Evolutionary conservation across 2,797 vertebrate genomes (phyloP).

Genomic region (Paratrypauchen microcephalus): DNA sequence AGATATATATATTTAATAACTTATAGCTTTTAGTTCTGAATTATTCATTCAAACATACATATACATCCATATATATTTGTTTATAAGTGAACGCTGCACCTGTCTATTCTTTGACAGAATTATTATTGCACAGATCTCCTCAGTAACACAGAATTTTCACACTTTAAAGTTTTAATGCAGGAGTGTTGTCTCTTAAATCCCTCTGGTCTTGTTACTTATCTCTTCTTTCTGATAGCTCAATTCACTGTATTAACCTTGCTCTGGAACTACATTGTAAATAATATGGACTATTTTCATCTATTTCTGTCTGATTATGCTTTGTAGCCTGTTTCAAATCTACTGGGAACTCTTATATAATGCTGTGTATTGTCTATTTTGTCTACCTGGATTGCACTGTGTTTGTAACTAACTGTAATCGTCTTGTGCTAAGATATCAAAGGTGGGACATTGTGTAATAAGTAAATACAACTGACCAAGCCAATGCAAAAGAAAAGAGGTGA

Average conservation of each 20-base stretch:
- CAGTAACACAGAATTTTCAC: constrained; percentile 1
- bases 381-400: constrained; percentile 15
- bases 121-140: constrained; percentile 21
- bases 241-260: constrained; percentile 15
- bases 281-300: constrained; percentile 30
- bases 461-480: too few species aligned
- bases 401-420: not conserved
- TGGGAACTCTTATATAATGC: constrained; percentile 39
- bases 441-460: not conserved
- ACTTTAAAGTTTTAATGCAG: constrained; percentile 13
- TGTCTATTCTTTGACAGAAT: constrained; percentile 4
- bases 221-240: constrained; percentile 34
- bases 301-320: constrained; percentile 45
- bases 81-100: not conserved
- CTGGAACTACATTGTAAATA: not conserved
- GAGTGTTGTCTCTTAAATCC: constrained; percentile 38
- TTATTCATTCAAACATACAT: not conserved
- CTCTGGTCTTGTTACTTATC: constrained; percentile 21
- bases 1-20: not conserved
- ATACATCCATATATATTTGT: not conserved
- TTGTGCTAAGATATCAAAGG: not conserved
- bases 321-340: constrained; percentile 39
- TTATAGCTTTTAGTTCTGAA: not conserved
- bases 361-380: constrained; percentile 19
- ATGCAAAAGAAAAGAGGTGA: too few species aligned